Conservation (phyloP, 2,888 invertebrate species). For the Andrena fulva region DNA sequence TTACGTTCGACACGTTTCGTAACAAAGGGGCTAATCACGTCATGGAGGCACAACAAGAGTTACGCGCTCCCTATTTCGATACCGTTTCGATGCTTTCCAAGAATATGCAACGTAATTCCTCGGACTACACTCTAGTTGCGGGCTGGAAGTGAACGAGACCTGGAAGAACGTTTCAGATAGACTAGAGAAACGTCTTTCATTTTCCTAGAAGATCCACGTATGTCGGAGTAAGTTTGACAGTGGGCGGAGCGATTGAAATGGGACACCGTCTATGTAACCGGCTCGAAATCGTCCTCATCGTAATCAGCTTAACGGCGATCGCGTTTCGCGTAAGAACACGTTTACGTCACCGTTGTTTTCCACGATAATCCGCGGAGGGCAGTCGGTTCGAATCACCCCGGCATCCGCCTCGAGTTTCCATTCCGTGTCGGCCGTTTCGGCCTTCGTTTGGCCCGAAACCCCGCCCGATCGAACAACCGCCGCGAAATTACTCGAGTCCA, state of each 20-base stretch:
- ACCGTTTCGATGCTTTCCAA: background rate
- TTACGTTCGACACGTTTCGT: constrained; percentile 9
- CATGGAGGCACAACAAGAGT: background rate
- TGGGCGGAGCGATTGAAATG: background rate
- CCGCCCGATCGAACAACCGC: constrained; percentile 1
- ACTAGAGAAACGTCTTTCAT: too few species aligned
- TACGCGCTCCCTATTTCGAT: background rate
- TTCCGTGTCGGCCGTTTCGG: constrained; percentile 1
- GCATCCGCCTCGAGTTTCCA: constrained; percentile 25
- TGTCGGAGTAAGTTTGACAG: too few species aligned
- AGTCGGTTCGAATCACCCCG: constrained; percentile 6
- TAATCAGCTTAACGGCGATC: constrained; percentile 44
- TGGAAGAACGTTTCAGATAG: too few species aligned
- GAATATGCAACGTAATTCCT: background rate
- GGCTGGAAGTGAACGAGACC: background rate
- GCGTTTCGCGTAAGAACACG: constrained; percentile 38
- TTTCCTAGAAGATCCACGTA: too few species aligned
- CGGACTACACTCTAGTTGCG: too few species aligned
- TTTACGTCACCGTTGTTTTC: constrained; percentile 49
- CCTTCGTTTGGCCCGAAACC: background rate
- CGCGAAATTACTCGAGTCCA: background rate
- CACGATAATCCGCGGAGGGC: constrained; percentile 37
- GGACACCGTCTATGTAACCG: background rate
- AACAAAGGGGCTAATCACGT: constrained; percentile 4
- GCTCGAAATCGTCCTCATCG: constrained; percentile 21